Conservation (phyloP, 2,113 vertebrate genomes). For the Nibea albiflora region DNA sequence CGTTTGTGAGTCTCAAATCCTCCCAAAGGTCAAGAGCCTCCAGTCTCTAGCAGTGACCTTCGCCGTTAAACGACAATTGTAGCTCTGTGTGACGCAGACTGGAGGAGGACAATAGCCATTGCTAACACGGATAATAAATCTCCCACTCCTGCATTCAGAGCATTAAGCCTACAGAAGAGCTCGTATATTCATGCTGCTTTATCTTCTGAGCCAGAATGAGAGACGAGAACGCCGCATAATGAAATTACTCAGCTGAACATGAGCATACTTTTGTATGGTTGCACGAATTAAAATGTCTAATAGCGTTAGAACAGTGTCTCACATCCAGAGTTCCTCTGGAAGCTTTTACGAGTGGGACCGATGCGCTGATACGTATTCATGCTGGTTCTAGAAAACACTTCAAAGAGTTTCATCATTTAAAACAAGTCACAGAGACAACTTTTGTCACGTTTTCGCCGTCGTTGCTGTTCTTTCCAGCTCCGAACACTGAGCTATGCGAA, state of each 20-base stretch:
- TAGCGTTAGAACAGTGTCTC: neutral
- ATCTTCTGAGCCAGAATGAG: conserved; percentile 31
- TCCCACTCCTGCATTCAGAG: conserved; percentile 65
- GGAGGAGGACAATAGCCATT: conserved; percentile 61
- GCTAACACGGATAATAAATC: conserved; percentile 69
- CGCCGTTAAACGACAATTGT: conserved; percentile 57
- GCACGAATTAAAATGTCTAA: conserved; percentile 9
- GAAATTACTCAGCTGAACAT: conserved; percentile 39
- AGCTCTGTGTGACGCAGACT: conserved; percentile 52
- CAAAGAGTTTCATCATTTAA: neutral
- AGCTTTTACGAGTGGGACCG: neutral
- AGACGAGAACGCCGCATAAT: conserved; percentile 25
- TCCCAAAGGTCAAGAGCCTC: conserved; percentile 40
- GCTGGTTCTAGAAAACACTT: neutral
- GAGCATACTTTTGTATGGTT: conserved; percentile 4
- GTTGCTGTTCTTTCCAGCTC: neutral
- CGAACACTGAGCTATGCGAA: neutral
- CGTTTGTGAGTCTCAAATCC: conserved; percentile 11
- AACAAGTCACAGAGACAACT: neutral
- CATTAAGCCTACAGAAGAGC: conserved; percentile 46
- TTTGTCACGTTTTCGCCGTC: neutral
- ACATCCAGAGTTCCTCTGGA: neutral
- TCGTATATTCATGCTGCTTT: conserved; percentile 51
- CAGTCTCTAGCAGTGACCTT: conserved; percentile 52
- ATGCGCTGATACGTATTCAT: neutral